Conservation (phyloP, 2,888 invertebrate genomes). For the Drosophila siamana region DNA sequence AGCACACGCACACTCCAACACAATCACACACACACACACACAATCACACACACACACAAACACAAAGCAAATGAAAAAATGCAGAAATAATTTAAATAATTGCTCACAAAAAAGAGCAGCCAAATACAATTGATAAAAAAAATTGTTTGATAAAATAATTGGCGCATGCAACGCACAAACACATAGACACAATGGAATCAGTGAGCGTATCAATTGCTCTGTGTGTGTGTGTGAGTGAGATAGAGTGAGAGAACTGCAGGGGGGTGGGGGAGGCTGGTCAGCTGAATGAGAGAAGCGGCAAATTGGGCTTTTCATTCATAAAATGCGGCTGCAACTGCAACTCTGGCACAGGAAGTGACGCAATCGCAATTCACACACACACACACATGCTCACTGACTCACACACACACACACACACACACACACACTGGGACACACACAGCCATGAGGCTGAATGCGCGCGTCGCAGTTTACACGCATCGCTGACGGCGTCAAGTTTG, state of each 20-base stretch:
- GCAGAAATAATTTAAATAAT: conserved; percentile 31
- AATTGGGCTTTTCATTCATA: conserved; percentile 46
- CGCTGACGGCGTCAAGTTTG: conserved; percentile 60
- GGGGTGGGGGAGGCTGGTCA: not conserved
- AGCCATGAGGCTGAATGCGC: not conserved
- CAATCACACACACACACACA: conserved; percentile 14
- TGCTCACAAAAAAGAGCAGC: conserved; percentile 18
- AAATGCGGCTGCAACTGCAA: conserved; percentile 38
- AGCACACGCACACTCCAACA: conserved; percentile 18
- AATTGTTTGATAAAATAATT: conserved; percentile 39
- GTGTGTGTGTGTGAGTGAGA: conserved; percentile 8
- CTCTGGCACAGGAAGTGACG: conserved; percentile 53
- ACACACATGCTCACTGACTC: not conserved
- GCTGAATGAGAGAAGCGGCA: not conserved
- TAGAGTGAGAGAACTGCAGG: too few relatives aligned
- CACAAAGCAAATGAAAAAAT: not conserved
- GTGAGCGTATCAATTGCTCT: conserved; percentile 52
- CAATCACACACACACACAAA: conserved; percentile 16
- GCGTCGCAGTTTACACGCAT: conserved; percentile 57
- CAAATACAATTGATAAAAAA: conserved; percentile 21
- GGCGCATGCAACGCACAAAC: conserved; percentile 52
- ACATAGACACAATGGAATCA: conserved; percentile 35
- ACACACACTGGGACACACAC: not conserved
- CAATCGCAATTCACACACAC: conserved; percentile 21
- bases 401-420: conserved; percentile 10